Evolutionary conservation across 2,888 invertebrate species (phyloP), one percentile per base, ranked within the genome.

Genomic region (Dysmachus trigonus): DNA sequence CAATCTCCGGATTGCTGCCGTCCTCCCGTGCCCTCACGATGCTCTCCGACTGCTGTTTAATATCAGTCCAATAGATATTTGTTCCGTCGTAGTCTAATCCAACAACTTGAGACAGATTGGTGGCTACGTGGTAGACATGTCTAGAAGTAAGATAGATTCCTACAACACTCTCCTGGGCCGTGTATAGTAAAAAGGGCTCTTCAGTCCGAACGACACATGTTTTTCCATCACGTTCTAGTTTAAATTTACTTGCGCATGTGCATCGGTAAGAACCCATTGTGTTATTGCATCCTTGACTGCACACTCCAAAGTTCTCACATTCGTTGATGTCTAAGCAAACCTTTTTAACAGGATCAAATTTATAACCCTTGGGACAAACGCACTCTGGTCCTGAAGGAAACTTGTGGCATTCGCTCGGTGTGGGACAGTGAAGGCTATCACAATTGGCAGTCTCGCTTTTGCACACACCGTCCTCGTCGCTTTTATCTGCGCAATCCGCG

Each of bases 1-100:
- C 87, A 0, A 94, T 92, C 92, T 95, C 94, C 87, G 93, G 93
- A 1, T 94, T 90, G 0, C 93, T 91, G 13, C 96, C 95, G 89
- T 95, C 94, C 1, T 94, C 92, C 13, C 92, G 92, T 0, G 95
- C 94, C 87, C 94, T 93, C 62, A 95, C 93, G 88, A 97, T 96
- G 10, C 95, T 94, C 90, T 96, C 96, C n/a, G 94, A 94, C 2
- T 95, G 95, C 4, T 94, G 91, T 1, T 94, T 93, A 0, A 95
- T 94, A 89, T 96, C 95, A 4, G 96, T 95, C 97, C 97, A 97
- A 90, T 96, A 97, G 35, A 97, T 91, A 88, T 94, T 93, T 2
- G 93, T 92, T 0, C 95, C 95, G 89, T 97, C 96, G 88, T 93
- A 95, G 0, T 95, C 93, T 0, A 97, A 94, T 0, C 96, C 96